Conservation (phyloP, 2,797 vertebrate genomes). For the Kryptopterus vitreolus region DNA sequence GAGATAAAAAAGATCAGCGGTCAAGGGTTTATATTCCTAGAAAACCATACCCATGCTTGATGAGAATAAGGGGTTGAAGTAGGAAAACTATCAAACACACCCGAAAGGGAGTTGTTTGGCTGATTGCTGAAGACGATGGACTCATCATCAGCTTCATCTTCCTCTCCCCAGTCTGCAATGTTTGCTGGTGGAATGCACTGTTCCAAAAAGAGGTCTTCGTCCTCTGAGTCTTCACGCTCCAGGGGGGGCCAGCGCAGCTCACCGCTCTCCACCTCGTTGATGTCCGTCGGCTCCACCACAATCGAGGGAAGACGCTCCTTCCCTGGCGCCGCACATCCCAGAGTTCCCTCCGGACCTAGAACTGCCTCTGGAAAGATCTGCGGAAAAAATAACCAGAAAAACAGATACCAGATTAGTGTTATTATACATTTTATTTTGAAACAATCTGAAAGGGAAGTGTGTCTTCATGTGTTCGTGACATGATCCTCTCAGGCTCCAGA, state of each 20-base stretch:
- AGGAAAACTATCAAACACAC: conserved; percentile 54
- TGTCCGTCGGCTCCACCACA: conserved; percentile 79
- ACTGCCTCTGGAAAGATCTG: conserved; percentile 81
- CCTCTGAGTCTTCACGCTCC: conserved; percentile 71
- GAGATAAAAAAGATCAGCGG: neutral
- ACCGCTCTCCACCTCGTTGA: conserved; percentile 81
- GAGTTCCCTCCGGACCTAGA: conserved; percentile 56
- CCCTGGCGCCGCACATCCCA: conserved; percentile 55
- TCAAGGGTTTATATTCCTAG: neutral
- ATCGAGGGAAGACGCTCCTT: conserved; percentile 81
- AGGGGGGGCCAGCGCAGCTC: conserved; percentile 83
- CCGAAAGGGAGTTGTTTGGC: conserved; percentile 70
- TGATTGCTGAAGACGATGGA: conserved; percentile 67
- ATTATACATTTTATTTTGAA: neutral
- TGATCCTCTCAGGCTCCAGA: neutral
- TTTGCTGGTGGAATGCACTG: conserved; percentile 78
- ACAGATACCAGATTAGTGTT: neutral
- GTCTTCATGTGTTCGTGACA: neutral
- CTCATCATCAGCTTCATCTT: conserved; percentile 61
- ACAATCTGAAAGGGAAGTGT: neutral
- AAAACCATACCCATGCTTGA: too few species aligned
- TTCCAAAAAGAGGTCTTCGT: conserved; percentile 76
- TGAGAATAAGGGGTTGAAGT: neutral
- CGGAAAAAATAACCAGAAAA: neutral
- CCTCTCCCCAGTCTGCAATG: conserved; percentile 77